phyloP scores from a whole-genome alignment of 2,797 vertebrate species.

The Botia kubotai region DNA sequence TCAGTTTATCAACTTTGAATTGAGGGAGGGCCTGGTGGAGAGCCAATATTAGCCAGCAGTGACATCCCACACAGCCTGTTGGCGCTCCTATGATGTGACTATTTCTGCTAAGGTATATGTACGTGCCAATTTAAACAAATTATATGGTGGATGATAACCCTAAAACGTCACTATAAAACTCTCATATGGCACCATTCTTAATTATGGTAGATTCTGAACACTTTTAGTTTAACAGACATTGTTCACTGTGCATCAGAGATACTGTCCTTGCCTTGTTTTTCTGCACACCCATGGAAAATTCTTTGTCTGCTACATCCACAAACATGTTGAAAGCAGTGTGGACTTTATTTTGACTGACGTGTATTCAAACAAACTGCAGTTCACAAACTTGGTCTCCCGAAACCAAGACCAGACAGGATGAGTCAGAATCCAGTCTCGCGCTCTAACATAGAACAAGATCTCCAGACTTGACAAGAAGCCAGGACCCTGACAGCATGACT shows the following conservation, averaged over 20 bases:
- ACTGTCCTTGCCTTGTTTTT: slow-evolving; percentile 36
- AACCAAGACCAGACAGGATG: not conserved
- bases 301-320: not conserved
- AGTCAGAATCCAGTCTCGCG: too few relatives aligned
- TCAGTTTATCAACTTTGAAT: slow-evolving; percentile 87
- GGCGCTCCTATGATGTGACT: slow-evolving; percentile 94
- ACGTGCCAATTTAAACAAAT: slow-evolving; percentile 78
- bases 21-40: slow-evolving; percentile 94
- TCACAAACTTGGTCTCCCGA: not conserved
- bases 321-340: slow-evolving; percentile 12
- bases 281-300: slow-evolving; percentile 9
- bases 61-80: slow-evolving; percentile 95
- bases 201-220: not conserved
- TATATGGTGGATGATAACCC: slow-evolving; percentile 66
- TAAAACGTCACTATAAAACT: slow-evolving; percentile 45
- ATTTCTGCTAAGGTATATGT: slow-evolving; percentile 95
- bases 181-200: slow-evolving; percentile 12
- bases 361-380: not conserved
- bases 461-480: too few relatives aligned
- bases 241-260: slow-evolving; percentile 55
- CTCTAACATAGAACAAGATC: too few relatives aligned
- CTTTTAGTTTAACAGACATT: slow-evolving; percentile 39
- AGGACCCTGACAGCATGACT: too few relatives aligned
- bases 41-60: slow-evolving; percentile 96
- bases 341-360: not conserved